Percentiles rank a stretch among this genome's conserved stretches.
phyloP scores from a whole-genome alignment of 2,113 vertebrate species.

The Rhinoderma darwinii region DNA sequence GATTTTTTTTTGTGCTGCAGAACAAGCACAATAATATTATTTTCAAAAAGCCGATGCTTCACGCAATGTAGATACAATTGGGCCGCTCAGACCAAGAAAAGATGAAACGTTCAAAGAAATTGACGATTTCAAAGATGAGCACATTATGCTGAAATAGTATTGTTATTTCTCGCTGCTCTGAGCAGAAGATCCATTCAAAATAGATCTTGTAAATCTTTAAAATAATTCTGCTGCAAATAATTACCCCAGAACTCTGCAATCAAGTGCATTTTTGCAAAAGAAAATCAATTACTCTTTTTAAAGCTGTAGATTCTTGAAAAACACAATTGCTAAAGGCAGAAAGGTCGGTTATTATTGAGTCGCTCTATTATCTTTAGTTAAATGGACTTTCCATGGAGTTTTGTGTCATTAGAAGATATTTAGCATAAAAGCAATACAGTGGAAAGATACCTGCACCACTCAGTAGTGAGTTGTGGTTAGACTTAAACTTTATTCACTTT shows the following conservation, averaged over 20 bases:
- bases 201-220: constrained; percentile 60
- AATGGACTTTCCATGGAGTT: constrained; percentile 19
- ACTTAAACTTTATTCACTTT: neutral
- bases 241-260: constrained; percentile 58
- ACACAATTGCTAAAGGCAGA: constrained; percentile 47
- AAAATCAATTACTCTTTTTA: constrained; percentile 60
- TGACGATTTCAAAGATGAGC: constrained; percentile 59
- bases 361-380: constrained; percentile 44
- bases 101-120: constrained; percentile 55
- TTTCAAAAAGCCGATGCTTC: constrained; percentile 48
- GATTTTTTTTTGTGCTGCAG: constrained; percentile 12
- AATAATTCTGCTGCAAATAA: constrained; percentile 61
- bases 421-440: neutral
- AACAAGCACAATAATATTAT: constrained; percentile 44
- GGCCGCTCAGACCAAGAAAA: constrained; percentile 45
- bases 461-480: neutral
- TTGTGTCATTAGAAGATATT: constrained; percentile 14
- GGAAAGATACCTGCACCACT: neutral
- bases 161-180: constrained; percentile 54
- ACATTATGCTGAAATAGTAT: constrained; percentile 61
- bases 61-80: constrained; percentile 50
- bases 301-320: constrained; percentile 46
- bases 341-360: constrained; percentile 33
- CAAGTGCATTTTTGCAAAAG: constrained; percentile 54
- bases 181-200: constrained; percentile 58